Evolutionary conservation across 2,888 invertebrate genomes (phyloP), one percentile per base, ranked within the genome.

Genomic region (Chelonus formosanus): DNA sequence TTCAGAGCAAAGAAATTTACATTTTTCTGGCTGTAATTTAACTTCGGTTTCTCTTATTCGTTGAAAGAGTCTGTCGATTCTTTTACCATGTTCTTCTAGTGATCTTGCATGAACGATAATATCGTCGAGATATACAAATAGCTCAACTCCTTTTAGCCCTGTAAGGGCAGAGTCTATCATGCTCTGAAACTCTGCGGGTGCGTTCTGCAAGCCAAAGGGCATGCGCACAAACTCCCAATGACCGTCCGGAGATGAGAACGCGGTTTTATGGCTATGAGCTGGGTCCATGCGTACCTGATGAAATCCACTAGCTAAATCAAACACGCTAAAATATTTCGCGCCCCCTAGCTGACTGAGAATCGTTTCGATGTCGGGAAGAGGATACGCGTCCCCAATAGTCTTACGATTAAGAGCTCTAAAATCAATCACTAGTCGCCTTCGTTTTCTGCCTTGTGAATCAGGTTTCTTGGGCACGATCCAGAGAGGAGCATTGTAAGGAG

Each of bases 401-500:
- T n/a, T n/a, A n/a, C n/a, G 5, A 10, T 55, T 55, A 8, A 55
- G 35, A 2, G 8, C 40, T 3, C 55, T 0, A 10, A 55, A 36
- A 34, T 55, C 55, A 5, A 55, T 55, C 1, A 36, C 40, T 8
- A 55, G 34, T 40, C 55, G 6, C 40, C 55, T 35, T 3, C 55
- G 55, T 36, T 55, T 55, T 5, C 20, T 34, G 4, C 36, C 40
- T 3, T 55, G 8, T 5, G 10, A 34, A 10, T 55, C 55, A 0
- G 40, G 8, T 36, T 55, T 34, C 40, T 40, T 55, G 8, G 55
- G n/a, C 3, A 55, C 55, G 10, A 55, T 55, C 55, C 55, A 55
- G 5, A 55, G 3, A 0, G 40, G 55, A 0, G 40, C 34, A 5
- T 55, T 55, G 6, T 35, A 55, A 6, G 55, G 5, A n/a, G 55